Percentiles rank a stretch among this genome's conserved stretches.
phyloP scores from a whole-genome alignment of 2,888 invertebrate species.

The Oeneis ivallda region DNA sequence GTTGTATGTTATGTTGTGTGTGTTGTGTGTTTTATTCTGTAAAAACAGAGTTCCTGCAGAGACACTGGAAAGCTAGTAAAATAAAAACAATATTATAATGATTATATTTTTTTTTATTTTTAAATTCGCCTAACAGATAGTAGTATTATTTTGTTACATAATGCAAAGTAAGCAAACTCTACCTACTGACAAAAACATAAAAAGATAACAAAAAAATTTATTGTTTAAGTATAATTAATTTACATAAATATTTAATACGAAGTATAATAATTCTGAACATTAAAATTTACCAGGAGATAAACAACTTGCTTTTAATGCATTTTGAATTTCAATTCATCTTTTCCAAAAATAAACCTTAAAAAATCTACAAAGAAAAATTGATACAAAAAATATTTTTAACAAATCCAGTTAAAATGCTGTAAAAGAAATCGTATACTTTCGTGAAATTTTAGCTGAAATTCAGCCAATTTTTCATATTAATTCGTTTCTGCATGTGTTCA shows the following conservation, averaged over 20 bases:
- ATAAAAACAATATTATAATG: constrained; percentile 24
- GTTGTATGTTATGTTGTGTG: no score
- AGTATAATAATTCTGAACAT: no score
- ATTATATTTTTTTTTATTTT: constrained; percentile 40
- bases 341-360: neutral
- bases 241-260: no score
- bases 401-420: no score
- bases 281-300: no score
- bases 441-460: neutral
- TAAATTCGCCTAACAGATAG: constrained; percentile 38
- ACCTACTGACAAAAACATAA: constrained; percentile 1
- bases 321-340: neutral
- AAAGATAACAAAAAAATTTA: neutral
- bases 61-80: neutral
- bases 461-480: neutral
- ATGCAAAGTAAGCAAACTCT: constrained; percentile 23
- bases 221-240: no score
- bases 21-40: neutral
- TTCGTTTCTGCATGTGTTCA: no score
- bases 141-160: constrained; percentile 34
- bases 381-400: no score
- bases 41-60: no score
- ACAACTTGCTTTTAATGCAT: no score
- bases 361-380: neutral
- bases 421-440: neutral